phyloP scores from a whole-genome alignment of 2,888 invertebrate species.

The Molorchus minor region DNA sequence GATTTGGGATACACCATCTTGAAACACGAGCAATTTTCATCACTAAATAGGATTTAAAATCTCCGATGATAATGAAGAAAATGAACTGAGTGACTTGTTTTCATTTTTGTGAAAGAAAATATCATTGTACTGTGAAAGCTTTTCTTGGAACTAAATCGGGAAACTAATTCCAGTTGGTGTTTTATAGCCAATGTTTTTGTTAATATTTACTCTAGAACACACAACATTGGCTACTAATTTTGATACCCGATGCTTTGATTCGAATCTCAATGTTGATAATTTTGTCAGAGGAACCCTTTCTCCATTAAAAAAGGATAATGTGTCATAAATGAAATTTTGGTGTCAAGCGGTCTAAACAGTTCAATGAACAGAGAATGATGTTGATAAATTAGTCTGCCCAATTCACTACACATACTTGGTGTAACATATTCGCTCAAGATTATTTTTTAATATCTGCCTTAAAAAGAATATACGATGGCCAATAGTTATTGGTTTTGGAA shows the following conservation, averaged over 20 bases:
- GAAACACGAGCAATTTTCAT: not conserved
- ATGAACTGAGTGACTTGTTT: not conserved
- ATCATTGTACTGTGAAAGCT: not conserved
- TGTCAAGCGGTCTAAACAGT: constrained; percentile 8
- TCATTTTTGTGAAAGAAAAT: constrained; percentile 4
- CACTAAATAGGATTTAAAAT: not conserved
- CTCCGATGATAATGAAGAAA: not conserved
- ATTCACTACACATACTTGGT: constrained; percentile 2
- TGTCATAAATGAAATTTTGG: not conserved
- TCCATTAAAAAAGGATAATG: constrained; percentile 7
- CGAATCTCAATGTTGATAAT: not conserved
- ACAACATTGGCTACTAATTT: constrained; percentile 3
- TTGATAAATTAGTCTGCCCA: constrained; percentile 21
- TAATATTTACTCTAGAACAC: constrained; percentile 4
- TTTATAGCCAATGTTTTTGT: constrained; percentile 8
- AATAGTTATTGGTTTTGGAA: constrained; percentile 26
- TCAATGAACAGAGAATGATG: constrained; percentile 27
- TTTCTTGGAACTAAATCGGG: not conserved
- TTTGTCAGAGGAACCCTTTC: constrained; percentile 1
- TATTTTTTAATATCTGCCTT: constrained; percentile 27
- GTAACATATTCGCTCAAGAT: constrained; percentile 18
- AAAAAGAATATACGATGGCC: constrained; percentile 29
- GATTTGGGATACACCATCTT: not conserved
- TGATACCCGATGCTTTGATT: constrained; percentile 5
- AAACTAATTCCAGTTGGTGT: constrained; percentile 2